Evolutionary conservation across 2,113 vertebrate species (phyloP), one percentile per base, ranked within the genome.

Genomic region (Neotragus moschatus): DNA sequence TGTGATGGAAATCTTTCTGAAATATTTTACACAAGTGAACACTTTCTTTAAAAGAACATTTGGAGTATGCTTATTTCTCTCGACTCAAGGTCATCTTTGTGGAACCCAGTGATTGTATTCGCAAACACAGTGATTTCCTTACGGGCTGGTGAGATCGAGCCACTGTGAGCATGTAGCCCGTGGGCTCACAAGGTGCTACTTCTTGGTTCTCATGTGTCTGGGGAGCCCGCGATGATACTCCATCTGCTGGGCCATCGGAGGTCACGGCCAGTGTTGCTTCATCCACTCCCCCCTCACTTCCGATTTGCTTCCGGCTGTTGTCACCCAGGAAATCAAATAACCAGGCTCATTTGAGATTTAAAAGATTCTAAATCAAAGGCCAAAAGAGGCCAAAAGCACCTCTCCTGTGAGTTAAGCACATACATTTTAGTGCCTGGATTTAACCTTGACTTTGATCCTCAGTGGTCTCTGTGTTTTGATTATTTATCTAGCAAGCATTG

Each of bases 131-230:
- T 16, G n/a, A 86, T 60, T 45, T 94, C 84, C 73, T 51, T 23
- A 30, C 23, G 12, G 2, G 4, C 7, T 17, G 28, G 19, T n/a
- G 45, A 81, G 51, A n/a, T 2, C 1, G 25, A 7, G 21, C 8
- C 6, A 3, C n/a, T 2, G 33, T 2, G 8, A n/a, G 16, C 13
- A 0, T 26, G 4, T 0, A 33, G 3, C 14, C 55, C 2, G 0
- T 21, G 49, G n/a, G 5, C 23, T 7, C 14, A 2, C 23, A 16
- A 39, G 43, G 43, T 1, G 25, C 2, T 11, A 0, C 8, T 17
- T 39, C 87, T 90, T 3, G 45, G 7, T 36, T 15, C 0, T 60
- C 25, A 13, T 1, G 10, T 5, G 11, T 47, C 9, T 49, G 12
- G 2, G 11, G 49, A 36, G 7, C n/a, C 6, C 9, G 6, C 0